Base-by-base conservation (phyloP, 2,113 vertebrate genomes). In the Haemorhous mexicanus region DNA sequence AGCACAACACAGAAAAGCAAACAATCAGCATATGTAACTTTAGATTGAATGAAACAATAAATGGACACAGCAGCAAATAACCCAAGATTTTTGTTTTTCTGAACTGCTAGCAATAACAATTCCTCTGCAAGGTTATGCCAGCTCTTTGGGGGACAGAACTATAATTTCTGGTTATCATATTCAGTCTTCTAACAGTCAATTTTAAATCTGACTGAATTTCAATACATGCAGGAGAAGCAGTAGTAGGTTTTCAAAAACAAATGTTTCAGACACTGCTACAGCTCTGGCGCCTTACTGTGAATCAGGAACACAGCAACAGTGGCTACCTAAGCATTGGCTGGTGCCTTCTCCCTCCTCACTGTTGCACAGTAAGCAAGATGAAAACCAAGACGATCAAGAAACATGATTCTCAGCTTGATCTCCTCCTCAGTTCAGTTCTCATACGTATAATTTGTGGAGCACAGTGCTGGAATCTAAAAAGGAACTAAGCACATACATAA, bases 401-500 rank as follows among this genome's bases (percentile, higher is more conserved):
- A 53, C 27, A 32, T 0, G 13, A 66, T 27, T 77, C 37, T 28
- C 68, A 46, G 63, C 41, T 83, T 21, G 24, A 79, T 50, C 46
- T 53, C 28, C 15, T 74, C 55, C 59, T 83, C 63, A 44, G 4
- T 47, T 78, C 74, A 73, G 39, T 44, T 61, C 46, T 76, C 22
- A 32, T 5, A 46, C 0, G 0, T 16, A 2, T 6, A 26, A 47
- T 33, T 68, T 58, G 32, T 62, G 32, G 28, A 90, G 55, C n/a
- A 64, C 41, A 72, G 32, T 11, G 24, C 23, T 41, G 13, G 16
- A 43, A 80, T 46, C 22, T 15, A 47, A 67, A 73, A 35, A 82
- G 44, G n/a, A 52, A 46, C 37, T 46, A 77, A 69, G n/a, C 3
- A 55, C 10, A 15, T 1, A 41, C 0, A 0, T 5, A 63, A 63